phyloP scores from a whole-genome alignment of 2,113 vertebrate genomes.

The Otis tarda region DNA sequence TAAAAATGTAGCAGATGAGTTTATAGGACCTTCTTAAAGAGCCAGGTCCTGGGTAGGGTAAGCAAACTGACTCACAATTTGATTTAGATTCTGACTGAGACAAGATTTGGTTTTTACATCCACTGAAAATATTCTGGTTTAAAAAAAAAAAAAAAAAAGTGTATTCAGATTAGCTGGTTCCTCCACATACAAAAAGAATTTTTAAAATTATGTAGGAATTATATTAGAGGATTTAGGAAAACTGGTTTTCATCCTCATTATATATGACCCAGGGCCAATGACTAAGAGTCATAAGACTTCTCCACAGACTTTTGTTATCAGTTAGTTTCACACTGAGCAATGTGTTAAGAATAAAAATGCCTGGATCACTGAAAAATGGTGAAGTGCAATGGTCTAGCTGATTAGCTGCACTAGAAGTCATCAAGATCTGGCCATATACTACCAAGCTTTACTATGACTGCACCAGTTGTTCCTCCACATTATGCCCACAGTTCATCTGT shows the following conservation, averaged over 20 bases:
- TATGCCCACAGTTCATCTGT: not conserved
- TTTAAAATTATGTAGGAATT: not conserved
- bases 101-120: not conserved
- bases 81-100: constrained; percentile 4
- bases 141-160: not conserved
- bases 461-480: not conserved
- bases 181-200: not conserved
- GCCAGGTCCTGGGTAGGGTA: not conserved
- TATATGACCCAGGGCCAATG: not conserved
- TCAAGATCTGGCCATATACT: not conserved
- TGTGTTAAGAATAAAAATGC: not conserved
- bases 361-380: not conserved
- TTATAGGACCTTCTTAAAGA: not conserved
- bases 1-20: constrained; percentile 1
- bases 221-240: constrained; percentile 31
- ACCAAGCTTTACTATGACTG: not conserved
- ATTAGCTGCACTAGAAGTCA: not conserved
- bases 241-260: not conserved
- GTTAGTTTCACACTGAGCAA: not conserved
- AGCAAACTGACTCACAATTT: constrained; percentile 11
- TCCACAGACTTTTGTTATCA: not conserved
- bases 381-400: not conserved
- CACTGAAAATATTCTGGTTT: not conserved
- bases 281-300: not conserved
- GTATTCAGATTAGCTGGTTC: not conserved